Evolutionary conservation across 2,113 vertebrate species (phyloP).

Genomic region (mouse (Mus musculus)): GRCm39 chr7:24114501-24115000

Average conservation of each 20-base stretch:
- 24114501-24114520: not conserved
- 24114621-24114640: not conserved
- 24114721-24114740: rapidly evolving
- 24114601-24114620: no score
- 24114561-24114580: not conserved
- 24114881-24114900: not conserved
- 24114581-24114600: not conserved
- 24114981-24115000: not conserved
- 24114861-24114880: not conserved
- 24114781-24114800: not conserved
- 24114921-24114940: not conserved
- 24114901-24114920: not conserved
- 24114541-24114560: not conserved
- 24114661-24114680: not conserved
- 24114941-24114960: not conserved
- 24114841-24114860: not conserved
- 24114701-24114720: not conserved
- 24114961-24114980: not conserved
- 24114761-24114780: not conserved
- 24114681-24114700: not conserved
- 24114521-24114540: not conserved
- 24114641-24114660: not conserved
- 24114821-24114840: not conserved
- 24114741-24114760: rapidly evolving
- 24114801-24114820: not conserved